Conservation (phyloP, 2,797 vertebrate species). For the Scleropages formosus region DNA sequence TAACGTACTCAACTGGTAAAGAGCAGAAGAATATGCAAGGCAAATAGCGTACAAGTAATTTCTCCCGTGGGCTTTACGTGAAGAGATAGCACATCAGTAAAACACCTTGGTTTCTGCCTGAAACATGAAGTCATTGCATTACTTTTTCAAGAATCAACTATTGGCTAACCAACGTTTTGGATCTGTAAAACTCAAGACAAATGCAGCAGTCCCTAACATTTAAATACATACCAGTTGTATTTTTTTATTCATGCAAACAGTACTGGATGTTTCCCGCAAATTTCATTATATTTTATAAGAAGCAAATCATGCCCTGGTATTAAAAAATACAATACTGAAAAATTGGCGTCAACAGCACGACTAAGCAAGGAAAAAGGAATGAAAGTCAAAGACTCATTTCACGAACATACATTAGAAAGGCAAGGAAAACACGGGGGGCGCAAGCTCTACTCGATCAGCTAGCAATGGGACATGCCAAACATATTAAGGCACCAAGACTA, state of each 20-base stretch:
- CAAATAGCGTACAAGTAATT: slow-evolving; percentile 38
- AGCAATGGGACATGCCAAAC: slow-evolving; percentile 16
- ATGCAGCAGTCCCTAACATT: slow-evolving; percentile 4
- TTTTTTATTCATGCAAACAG: slow-evolving; percentile 24
- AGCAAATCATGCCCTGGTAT: slow-evolving; percentile 12
- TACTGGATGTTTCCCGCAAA: slow-evolving; percentile 17
- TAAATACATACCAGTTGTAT: slow-evolving; percentile 20
- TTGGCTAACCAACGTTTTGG: slow-evolving; percentile 7
- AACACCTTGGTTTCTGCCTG: not conserved
- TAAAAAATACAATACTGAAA: slow-evolving; percentile 10
- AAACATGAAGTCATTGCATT: slow-evolving; percentile 8
- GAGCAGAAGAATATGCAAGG: slow-evolving; percentile 52
- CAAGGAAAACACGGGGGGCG: slow-evolving; percentile 9
- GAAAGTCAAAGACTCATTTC: slow-evolving; percentile 11
- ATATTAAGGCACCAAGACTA: slow-evolving; percentile 24
- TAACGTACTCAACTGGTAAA: slow-evolving; percentile 71
- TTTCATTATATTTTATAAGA: slow-evolving; percentile 1
- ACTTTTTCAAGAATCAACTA: not conserved
- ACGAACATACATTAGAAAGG: slow-evolving; percentile 23
- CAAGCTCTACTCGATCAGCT: slow-evolving; percentile 16
- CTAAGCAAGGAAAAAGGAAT: slow-evolving; percentile 6
- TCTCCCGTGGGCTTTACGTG: not conserved
- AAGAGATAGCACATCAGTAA: slow-evolving; percentile 12
- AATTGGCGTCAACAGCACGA: slow-evolving; percentile 17
- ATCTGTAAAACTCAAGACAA: not conserved